phyloP scores from a whole-genome alignment of 2,888 invertebrate genomes.

The Coleophora flavipennella region DNA sequence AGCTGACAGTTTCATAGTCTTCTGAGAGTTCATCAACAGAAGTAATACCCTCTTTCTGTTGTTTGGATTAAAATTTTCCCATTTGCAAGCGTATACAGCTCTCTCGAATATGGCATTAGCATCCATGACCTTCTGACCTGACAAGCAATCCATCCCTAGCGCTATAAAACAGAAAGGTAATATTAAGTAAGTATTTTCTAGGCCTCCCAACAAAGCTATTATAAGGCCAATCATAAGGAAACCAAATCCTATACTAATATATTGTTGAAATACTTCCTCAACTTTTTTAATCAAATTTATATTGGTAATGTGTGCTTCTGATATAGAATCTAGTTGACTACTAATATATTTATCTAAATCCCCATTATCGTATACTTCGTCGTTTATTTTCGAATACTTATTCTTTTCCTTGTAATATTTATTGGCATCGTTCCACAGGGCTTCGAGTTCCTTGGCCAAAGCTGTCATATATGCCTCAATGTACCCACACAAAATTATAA shows the following conservation, averaged over 20 bases:
- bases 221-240: conserved; percentile 24
- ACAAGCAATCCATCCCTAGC: conserved; percentile 38
- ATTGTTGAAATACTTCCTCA: conserved; percentile 24
- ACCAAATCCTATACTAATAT: conserved; percentile 30
- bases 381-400: neutral
- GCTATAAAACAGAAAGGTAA: conserved; percentile 29
- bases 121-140: conserved; percentile 43
- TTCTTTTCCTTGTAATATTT: conserved; percentile 5
- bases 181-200: conserved; percentile 34
- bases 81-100: conserved; percentile 41
- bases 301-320: conserved; percentile 21
- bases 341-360: conserved; percentile 17
- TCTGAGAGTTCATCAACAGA: conserved; percentile 41
- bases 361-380: neutral
- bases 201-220: conserved; percentile 28
- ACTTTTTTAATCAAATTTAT: conserved; percentile 22
- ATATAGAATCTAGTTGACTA: conserved; percentile 18
- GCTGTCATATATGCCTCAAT: conserved; percentile 40
- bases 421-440: conserved; percentile 32
- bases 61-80: conserved; percentile 40
- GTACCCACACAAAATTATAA: conserved; percentile 35
- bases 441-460: conserved; percentile 30
- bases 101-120: conserved; percentile 31
- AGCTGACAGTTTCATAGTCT: conserved; percentile 36
- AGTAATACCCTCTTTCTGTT: conserved; percentile 39